Conservation (phyloP, 2,888 invertebrate genomes). For the Agonum fuliginosum region DNA sequence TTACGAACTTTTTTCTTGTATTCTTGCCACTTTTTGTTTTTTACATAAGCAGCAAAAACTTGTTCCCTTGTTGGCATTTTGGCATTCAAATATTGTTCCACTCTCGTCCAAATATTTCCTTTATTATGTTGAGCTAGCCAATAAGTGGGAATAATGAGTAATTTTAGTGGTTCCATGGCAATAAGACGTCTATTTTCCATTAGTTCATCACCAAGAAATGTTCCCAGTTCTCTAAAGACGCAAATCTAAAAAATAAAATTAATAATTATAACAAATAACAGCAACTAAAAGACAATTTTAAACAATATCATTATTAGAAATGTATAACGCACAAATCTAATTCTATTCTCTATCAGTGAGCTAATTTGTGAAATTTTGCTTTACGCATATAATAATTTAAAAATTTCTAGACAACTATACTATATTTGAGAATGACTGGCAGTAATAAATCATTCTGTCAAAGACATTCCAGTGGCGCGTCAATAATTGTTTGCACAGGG, state of each 20-base stretch:
- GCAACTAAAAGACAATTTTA: too few species aligned
- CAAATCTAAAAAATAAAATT: constrained; percentile 39
- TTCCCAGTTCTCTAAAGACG: neutral
- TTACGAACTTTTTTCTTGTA: constrained; percentile 74
- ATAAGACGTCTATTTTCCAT: constrained; percentile 81
- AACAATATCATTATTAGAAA: too few species aligned
- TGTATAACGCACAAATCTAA: too few species aligned
- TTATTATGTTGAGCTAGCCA: constrained; percentile 81
- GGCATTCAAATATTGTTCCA: constrained; percentile 77
- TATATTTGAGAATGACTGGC: too few species aligned
- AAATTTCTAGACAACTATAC: too few species aligned
- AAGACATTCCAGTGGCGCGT: too few species aligned
- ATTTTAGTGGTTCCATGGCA: constrained; percentile 78
- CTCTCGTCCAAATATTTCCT: constrained; percentile 80
- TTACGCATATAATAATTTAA: too few species aligned
- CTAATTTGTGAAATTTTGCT: too few species aligned
- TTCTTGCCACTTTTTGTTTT: constrained; percentile 76
- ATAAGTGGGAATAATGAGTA: constrained; percentile 81
- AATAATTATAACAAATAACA: too few species aligned
- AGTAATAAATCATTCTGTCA: too few species aligned
- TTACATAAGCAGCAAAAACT: constrained; percentile 76
- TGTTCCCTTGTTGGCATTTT: constrained; percentile 77
- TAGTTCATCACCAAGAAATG: constrained; percentile 77
- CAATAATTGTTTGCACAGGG: too few species aligned
- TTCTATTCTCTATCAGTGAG: too few species aligned